phyloP scores from a whole-genome alignment of 1,140 invertebrate species.

The Arctopsyche grandis region DNA sequence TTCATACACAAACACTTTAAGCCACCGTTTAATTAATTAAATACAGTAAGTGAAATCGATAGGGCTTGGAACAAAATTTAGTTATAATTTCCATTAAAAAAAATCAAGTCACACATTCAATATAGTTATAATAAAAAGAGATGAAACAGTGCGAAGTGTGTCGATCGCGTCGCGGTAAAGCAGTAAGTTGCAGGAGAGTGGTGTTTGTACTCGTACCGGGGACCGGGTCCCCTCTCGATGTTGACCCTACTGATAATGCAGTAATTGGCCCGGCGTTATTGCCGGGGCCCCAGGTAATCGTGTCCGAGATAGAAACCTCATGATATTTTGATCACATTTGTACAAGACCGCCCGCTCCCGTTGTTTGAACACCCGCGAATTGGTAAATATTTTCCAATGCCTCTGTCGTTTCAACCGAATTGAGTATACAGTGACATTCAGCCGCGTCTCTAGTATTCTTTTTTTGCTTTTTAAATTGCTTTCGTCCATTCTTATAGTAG shows the following conservation, averaged over 20 bases:
- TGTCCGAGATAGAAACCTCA: slow-evolving; percentile 25
- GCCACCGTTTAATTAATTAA: no score
- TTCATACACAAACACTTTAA: no score
- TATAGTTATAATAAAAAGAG: background rate
- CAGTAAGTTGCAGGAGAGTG: background rate
- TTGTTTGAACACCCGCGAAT: slow-evolving; percentile 13
- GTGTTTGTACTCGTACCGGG: background rate
- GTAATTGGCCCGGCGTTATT: slow-evolving; percentile 32
- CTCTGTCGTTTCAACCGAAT: background rate
- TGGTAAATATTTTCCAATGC: slow-evolving; percentile 27
- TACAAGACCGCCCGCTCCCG: background rate
- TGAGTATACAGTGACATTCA: background rate
- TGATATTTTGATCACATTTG: slow-evolving; percentile 45
- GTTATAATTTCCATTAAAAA: no score
- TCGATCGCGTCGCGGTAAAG: background rate
- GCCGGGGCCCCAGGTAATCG: background rate
- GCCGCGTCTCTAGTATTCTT: no score
- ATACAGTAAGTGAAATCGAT: no score
- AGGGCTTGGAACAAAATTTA: no score
- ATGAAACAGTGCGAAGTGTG: background rate
- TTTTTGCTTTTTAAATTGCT: no score
- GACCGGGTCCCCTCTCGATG: background rate
- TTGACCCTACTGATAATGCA: slow-evolving; percentile 43
- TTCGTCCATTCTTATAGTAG: no score
- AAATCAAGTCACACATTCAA: no score